Evolutionary conservation across 2,113 vertebrate species (phyloP).

Genomic region (Arizona elegans): DNA sequence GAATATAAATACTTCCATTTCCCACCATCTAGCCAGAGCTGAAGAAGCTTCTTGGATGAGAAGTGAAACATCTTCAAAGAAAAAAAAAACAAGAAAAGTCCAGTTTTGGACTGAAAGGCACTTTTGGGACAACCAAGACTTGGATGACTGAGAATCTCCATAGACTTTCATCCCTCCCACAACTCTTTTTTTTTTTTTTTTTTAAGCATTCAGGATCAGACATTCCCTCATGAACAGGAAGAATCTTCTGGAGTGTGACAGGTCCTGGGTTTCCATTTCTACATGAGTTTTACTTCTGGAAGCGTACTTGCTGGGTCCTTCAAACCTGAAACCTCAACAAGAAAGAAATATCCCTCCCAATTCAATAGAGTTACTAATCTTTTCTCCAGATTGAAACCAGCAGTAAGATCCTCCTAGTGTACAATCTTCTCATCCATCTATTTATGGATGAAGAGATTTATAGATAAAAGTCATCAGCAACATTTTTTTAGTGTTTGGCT

Average conservation of each 20-base stretch:
- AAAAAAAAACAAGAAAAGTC: no score
- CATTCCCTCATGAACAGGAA: not conserved
- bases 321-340: not conserved
- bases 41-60: no score
- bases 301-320: not conserved
- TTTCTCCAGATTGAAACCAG: not conserved
- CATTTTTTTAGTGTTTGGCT: not conserved
- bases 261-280: not conserved
- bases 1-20: no score
- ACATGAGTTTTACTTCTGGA: not conserved
- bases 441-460: not conserved
- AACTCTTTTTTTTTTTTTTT: not conserved
- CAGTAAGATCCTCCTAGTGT: not conserved
- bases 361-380: not conserved
- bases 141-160: no score
- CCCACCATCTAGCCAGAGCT: no score
- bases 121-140: no score
- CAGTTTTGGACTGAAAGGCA: no score
- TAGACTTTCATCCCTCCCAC: not conserved
- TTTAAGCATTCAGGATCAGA: not conserved
- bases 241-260: not conserved
- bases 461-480: not conserved
- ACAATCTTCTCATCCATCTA: not conserved
- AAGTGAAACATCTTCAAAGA: no score
- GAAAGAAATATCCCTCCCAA: not conserved